Evolutionary conservation across 2,888 invertebrate species (phyloP), one percentile per base, ranked within the genome.

Genomic region (Atherix ibis): DNA sequence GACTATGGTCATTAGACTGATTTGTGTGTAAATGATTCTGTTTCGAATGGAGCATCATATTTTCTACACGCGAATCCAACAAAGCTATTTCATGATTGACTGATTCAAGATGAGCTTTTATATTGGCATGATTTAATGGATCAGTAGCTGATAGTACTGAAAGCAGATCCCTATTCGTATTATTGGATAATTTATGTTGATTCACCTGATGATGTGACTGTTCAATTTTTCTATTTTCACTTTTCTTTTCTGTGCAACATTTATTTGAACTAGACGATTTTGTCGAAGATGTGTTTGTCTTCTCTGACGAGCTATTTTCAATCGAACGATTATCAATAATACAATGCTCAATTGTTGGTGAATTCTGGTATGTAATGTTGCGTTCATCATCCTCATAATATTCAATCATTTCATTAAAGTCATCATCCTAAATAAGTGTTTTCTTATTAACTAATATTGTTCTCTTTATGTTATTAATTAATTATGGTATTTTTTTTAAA

Each of bases 51-150:
- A 68, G 46, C 41, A 69, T 67, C 39, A 73, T 70, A 37, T 63
- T 66, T 46, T 70, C 67, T 66, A 73, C 71, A 45, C 72, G 67
- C 40, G 62, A 55, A 45, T 70, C 66, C 31, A 73, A 53, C 44
- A 65, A 56, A 16, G 65, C 64, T 39, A 73, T 61, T 51, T 71
- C 70, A 31, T 63, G 54, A 45, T 67, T 68, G 18, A 68, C 62
- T 26, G 61, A 53, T 41, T 63, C 52, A 42, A 63, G 44, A 38
- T 51, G 51, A 6, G 48, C 50, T 19, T 51, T 50, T n/a, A 48
- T 49, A 36, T 53, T 54, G 33, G 45, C 45, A 39, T 46, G 45
- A 45, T 48, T 42, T n/a, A 49, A 42, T n/a, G 53, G 52, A 31
- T 58, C 50, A 8, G 27, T 22, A 10, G 22, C 6, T 22, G 22